These are phyloP conservation scores for Dynastes maya DNA, from an alignment of 2,888 invertebrate genomes.

Conservation along the genomic window DNA sequence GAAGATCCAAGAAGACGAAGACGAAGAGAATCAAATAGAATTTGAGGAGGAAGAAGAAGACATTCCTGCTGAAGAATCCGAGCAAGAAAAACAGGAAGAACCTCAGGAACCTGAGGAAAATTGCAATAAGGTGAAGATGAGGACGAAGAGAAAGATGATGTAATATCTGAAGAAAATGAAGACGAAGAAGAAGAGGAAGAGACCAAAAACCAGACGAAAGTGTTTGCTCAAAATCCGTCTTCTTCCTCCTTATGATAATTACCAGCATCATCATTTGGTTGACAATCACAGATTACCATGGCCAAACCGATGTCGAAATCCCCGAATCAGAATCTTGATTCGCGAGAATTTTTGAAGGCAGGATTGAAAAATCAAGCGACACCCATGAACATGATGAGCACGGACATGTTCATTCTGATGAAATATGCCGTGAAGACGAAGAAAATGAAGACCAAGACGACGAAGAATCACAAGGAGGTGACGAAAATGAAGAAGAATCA, in stretches of 20 bases:
- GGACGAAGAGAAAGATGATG: slow-evolving; percentile 57
- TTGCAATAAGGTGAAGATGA: slow-evolving; percentile 60
- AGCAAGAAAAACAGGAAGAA: neutral
- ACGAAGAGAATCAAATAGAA: slow-evolving; percentile 54
- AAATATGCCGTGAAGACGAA: slow-evolving; percentile 60
- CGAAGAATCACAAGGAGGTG: slow-evolving; percentile 64
- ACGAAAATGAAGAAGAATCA: slow-evolving; percentile 71
- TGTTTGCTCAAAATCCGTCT: slow-evolving; percentile 88
- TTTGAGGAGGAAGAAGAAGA: slow-evolving; percentile 51
- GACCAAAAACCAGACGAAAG: slow-evolving; percentile 55
- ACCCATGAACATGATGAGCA: slow-evolving; percentile 65
- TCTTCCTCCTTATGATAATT: slow-evolving; percentile 82
- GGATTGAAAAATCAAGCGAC: slow-evolving; percentile 78
- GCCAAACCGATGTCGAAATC: slow-evolving; percentile 80
- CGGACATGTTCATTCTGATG: slow-evolving; percentile 59
- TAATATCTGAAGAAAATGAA: slow-evolving; percentile 63
- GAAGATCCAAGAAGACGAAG: slow-evolving; percentile 48
- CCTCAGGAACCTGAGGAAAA: slow-evolving; percentile 58
- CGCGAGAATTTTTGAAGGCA: slow-evolving; percentile 84
- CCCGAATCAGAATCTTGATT: slow-evolving; percentile 79
- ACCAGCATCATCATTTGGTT: slow-evolving; percentile 83
- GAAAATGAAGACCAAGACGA: slow-evolving; percentile 68
- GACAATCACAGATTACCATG: slow-evolving; percentile 86
- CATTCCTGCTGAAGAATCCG: slow-evolving; percentile 54
- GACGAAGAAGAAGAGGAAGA: slow-evolving; percentile 64